These are phyloP conservation scores for Leptinotarsa defecta DNA, from an alignment of 1,140 invertebrate species.

Conservation along the genomic window DNA sequence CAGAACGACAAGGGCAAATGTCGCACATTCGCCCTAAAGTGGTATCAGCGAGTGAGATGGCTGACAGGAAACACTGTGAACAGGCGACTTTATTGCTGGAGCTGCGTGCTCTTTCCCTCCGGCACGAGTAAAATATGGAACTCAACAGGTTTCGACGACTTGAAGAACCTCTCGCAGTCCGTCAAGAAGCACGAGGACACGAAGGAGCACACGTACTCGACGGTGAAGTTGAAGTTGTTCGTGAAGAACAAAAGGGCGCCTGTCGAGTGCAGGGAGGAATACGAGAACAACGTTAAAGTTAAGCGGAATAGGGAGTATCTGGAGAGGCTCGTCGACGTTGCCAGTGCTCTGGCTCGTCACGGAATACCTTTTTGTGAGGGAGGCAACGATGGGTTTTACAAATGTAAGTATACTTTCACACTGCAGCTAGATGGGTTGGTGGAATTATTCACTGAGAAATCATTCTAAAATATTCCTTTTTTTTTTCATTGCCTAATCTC, in stretches of 20 bases:
- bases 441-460: no score
- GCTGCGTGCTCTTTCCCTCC: slow-evolving; percentile 11
- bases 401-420: background rate
- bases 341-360: background rate
- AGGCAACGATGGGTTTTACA: background rate
- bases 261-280: background rate
- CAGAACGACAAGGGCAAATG: slow-evolving; percentile 14
- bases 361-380: background rate
- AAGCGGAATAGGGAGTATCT: slow-evolving; percentile 20
- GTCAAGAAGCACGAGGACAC: slow-evolving; percentile 19
- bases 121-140: slow-evolving; percentile 13
- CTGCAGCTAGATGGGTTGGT: no score
- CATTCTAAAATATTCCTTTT: no score
- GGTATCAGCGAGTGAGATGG: slow-evolving; percentile 21
- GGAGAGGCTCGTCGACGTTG: slow-evolving; percentile 15
- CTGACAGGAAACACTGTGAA: background rate
- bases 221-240: slow-evolving; percentile 16
- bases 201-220: slow-evolving; percentile 17
- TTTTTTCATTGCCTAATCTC: no score
- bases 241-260: background rate
- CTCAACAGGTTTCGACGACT: slow-evolving; percentile 37
- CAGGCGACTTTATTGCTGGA: slow-evolving; percentile 17
- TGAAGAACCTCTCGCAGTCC: slow-evolving; percentile 21
- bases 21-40: slow-evolving; percentile 7
- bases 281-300: background rate